A percentile compares a stretch with the other conserved stretches of the same genome.
Conservation (phyloP, 2,113 vertebrate genomes). For the Oncorhynchus tshawytscha region DNA sequence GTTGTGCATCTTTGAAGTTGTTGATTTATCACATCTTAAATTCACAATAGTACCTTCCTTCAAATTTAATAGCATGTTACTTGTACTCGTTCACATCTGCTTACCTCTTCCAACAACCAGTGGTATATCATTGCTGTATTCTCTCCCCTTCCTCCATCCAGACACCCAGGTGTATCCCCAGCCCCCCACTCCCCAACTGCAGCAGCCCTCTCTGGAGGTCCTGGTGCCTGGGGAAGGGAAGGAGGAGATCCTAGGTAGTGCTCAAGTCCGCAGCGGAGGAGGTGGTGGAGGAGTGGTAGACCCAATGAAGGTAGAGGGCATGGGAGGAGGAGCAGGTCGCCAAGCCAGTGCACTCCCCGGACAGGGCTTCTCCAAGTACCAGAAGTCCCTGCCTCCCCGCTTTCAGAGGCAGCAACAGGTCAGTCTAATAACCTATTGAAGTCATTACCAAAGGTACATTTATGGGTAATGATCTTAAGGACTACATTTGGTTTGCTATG, state of each 20-base stretch:
- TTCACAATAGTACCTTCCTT: no score
- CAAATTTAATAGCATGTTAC: no score
- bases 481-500: no score
- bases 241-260: slow-evolving; percentile 65
- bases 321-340: slow-evolving; percentile 62
- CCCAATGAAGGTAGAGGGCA: slow-evolving; percentile 72
- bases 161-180: slow-evolving; percentile 72
- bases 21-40: no score
- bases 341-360: slow-evolving; percentile 65
- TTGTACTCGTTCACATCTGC: no score
- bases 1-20: no score
- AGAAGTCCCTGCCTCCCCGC: slow-evolving; percentile 89
- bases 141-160: slow-evolving; percentile 35
- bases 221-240: slow-evolving; percentile 72
- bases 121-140: background rate
- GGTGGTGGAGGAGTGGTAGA: slow-evolving; percentile 49
- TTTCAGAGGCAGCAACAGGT: slow-evolving; percentile 95
- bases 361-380: slow-evolving; percentile 87
- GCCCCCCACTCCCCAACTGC: slow-evolving; percentile 62
- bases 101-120: no score
- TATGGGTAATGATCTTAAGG: no score
- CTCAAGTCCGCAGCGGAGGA: slow-evolving; percentile 58
- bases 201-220: slow-evolving; percentile 52
- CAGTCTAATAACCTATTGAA: slow-evolving; percentile 1
- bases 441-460: no score